Conservation (phyloP, 2,797 vertebrate species). For the Jordanella pulchra region DNA sequence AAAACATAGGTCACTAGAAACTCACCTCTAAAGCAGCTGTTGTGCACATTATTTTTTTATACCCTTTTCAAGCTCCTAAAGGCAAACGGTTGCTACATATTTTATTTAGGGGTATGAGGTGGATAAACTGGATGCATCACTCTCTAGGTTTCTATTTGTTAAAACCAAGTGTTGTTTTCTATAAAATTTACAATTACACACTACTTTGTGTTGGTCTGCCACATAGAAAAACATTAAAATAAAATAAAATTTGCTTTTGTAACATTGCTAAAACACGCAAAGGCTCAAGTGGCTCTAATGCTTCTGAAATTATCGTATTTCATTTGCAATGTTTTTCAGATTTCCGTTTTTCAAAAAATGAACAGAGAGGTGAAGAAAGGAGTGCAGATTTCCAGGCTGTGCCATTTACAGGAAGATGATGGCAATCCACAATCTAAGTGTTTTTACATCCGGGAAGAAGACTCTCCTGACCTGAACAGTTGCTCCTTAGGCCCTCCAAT, state of each 20-base stretch:
- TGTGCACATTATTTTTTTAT: too few species aligned
- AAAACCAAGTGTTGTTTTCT: background rate
- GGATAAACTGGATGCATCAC: too few species aligned
- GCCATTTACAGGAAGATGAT: constrained; percentile 20
- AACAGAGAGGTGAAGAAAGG: constrained; percentile 10
- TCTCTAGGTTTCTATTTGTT: too few species aligned
- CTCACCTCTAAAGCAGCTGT: too few species aligned
- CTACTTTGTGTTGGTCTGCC: too few species aligned
- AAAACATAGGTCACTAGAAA: too few species aligned
- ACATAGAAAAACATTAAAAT: too few species aligned
- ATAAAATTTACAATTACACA: too few species aligned
- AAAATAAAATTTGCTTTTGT: background rate
- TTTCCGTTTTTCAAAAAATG: constrained; percentile 52
- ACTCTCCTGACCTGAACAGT: background rate
- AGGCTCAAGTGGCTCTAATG: too few species aligned
- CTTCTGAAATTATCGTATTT: background rate
- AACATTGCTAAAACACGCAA: background rate
- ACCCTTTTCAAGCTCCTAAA: too few species aligned
- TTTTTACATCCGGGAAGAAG: constrained; percentile 6
- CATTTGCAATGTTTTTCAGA: background rate
- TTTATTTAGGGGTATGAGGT: too few species aligned
- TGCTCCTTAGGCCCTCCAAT: constrained; percentile 5
- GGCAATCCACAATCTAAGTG: background rate
- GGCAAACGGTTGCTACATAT: too few species aligned
- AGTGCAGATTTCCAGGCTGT: background rate